Evolutionary conservation across 2,797 vertebrate species (phyloP), one percentile per base, ranked within the genome.

Genomic region (Enteromius unitaeniatus): DNA sequence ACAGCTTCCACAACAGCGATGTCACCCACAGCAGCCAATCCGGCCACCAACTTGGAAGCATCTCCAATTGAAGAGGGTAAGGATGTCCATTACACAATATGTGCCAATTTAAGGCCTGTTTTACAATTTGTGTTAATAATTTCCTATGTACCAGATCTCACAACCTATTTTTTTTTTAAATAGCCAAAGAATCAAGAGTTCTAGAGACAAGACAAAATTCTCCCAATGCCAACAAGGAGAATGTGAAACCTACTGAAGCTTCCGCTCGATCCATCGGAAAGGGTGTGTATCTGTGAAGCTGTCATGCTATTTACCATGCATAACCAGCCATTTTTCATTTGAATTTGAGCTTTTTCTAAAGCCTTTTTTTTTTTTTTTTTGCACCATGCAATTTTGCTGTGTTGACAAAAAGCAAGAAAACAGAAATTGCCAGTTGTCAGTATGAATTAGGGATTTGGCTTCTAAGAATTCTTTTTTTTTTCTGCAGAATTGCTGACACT

Each of bases 131-230:
- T 67, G 42, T 14, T 5, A 21, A 19, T 6, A 14, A 31, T 64
- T 49, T 78, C 17, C 6, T 77, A 7, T 60, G 47, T 77, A 45
- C 17, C 53, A 45, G 6, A 58, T 55, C 26, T 60, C n/a, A 69
- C 23, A 14, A 4, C 51, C 53, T 53, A 40, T 84, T 37, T 37
- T 76, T 60, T 68, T 70, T 84, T 31, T 90, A 34, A 28, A 65
- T 78, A 99, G 98, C 95, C 88, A 99, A 99, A 96, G 98, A 99
- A 89, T 95, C 96, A 85, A 96, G 97, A 88, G 94, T 99, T 90
- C 97, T 97, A 89, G 98, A 99, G 92, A 96, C 96, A 51, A 97
- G 97, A 91, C 97, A 98, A 92, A 97, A 95, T 85, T 97, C 97
- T 87, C 96, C 97, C 72, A 91, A 95, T 82, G 95, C 96, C 86